A percentile compares a stretch with the other conserved stretches of the same genome.
Evolutionary conservation across 2,797 vertebrate genomes (phyloP).

Genomic region (Manis pentadactyla): DNA sequence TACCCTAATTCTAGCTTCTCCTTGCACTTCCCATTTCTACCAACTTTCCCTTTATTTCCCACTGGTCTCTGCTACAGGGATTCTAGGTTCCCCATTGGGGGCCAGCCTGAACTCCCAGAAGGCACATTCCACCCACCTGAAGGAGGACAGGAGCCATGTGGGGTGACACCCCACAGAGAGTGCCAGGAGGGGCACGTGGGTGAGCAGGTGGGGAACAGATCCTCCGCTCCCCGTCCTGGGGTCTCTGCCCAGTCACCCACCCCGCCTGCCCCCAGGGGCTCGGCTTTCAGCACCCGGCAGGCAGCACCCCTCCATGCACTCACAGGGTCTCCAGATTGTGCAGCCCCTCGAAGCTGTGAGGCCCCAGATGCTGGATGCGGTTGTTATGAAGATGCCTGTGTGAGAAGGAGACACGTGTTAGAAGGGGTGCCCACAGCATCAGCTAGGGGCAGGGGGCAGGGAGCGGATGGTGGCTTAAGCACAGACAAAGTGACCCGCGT

Average conservation of each 20-base stretch:
- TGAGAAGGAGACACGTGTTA: conserved; percentile 59
- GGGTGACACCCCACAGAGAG: neutral
- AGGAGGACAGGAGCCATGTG: neutral
- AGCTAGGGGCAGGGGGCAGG: accelerated
- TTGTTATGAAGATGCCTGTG: conserved; percentile 98
- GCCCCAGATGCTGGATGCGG: conserved; percentile 93
- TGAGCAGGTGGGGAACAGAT: neutral
- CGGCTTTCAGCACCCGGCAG: neutral
- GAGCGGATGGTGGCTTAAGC: accelerated
- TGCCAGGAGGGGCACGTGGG: neutral
- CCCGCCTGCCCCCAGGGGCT: accelerated
- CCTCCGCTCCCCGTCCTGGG: neutral
- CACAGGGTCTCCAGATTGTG: conserved; percentile 97
- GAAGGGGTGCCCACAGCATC: neutral
- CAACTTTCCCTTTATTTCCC: neutral
- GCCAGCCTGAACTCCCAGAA: neutral
- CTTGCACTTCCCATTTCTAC: neutral
- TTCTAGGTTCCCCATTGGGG: neutral
- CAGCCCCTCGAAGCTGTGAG: conserved; percentile 95
- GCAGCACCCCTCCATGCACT: conserved; percentile 83
- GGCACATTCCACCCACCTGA: neutral
- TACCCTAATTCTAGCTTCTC: neutral
- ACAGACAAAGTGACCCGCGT: neutral
- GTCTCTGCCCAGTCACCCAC: neutral
- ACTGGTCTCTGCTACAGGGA: neutral